Conservation (phyloP, 35 echinoderm and acorn worm species). For the Ptychodera flava region DNA sequence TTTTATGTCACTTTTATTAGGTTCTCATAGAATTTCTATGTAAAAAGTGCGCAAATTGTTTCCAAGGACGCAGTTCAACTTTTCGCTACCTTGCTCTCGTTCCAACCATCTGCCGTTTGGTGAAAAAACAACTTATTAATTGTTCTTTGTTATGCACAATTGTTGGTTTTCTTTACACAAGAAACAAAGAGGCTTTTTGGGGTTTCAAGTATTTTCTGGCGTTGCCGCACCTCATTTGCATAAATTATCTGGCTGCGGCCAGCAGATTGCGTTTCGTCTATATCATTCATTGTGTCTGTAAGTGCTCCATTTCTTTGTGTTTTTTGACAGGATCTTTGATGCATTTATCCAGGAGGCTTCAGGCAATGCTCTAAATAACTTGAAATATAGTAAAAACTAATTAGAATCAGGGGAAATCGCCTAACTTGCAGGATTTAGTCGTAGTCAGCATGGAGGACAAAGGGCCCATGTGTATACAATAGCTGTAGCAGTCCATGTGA, state of each 20-base stretch:
- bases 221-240: neutral
- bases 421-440: neutral
- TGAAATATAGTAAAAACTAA: conserved; percentile 2
- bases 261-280: neutral
- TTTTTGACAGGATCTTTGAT: conserved; percentile 1
- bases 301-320: neutral
- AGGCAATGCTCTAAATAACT: neutral
- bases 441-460: neutral
- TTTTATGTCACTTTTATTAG: neutral
- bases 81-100: neutral
- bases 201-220: neutral
- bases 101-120: neutral
- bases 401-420: neutral
- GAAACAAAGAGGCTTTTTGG: neutral
- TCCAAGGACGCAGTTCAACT: neutral
- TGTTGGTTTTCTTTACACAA: neutral
- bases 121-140: conserved; percentile 2
- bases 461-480: neutral
- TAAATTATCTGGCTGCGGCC: neutral
- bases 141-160: conserved; percentile 1
- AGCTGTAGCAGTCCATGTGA: neutral
- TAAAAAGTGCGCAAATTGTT: neutral
- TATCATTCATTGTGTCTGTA: conserved; percentile 1
- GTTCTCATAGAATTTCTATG: conserved; percentile 1
- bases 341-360: neutral